Percentiles rank a stretch among this genome's conserved stretches.
Conservation (phyloP, 2,113 vertebrate species). For the Mustelus asterias region DNA sequence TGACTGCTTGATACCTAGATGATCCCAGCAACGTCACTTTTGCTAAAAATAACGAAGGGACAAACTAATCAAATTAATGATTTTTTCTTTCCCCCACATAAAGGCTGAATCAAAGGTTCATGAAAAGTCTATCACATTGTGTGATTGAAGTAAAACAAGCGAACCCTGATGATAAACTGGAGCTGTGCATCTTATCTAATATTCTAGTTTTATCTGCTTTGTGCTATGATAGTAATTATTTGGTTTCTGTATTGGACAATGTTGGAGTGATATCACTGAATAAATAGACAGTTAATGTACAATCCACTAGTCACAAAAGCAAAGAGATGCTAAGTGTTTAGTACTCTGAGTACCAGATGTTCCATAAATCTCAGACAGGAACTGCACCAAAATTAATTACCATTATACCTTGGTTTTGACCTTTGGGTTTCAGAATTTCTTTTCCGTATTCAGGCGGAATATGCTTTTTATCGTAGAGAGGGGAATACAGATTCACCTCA, state of each 20-base stretch:
- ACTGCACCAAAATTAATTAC: slow-evolving; percentile 22
- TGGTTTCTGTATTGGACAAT: slow-evolving; percentile 50
- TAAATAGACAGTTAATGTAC: slow-evolving; percentile 48
- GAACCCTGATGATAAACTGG: slow-evolving; percentile 43
- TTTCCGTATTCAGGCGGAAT: not conserved
- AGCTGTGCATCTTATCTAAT: slow-evolving; percentile 42
- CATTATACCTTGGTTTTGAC: not conserved
- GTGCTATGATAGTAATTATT: slow-evolving; percentile 50
- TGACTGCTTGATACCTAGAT: not conserved
- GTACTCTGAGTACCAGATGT: slow-evolving; percentile 31
- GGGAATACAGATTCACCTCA: not conserved
- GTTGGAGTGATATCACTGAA: slow-evolving; percentile 43
- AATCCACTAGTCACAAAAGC: slow-evolving; percentile 35
- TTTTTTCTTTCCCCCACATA: not conserved
- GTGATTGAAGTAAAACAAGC: slow-evolving; percentile 43
- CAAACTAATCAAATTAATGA: not conserved
- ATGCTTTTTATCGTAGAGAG: not conserved
- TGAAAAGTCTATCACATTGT: not conserved
- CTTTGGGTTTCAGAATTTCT: slow-evolving; percentile 13
- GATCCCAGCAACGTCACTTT: not conserved
- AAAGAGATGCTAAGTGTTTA: slow-evolving; percentile 34
- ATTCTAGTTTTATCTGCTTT: slow-evolving; percentile 47
- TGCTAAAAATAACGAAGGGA: not conserved
- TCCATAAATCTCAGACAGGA: slow-evolving; percentile 37
- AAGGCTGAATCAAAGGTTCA: slow-evolving; percentile 24